Evolutionary conservation across 2,888 invertebrate species (phyloP).

Genomic region (Smittia sp.): DNA sequence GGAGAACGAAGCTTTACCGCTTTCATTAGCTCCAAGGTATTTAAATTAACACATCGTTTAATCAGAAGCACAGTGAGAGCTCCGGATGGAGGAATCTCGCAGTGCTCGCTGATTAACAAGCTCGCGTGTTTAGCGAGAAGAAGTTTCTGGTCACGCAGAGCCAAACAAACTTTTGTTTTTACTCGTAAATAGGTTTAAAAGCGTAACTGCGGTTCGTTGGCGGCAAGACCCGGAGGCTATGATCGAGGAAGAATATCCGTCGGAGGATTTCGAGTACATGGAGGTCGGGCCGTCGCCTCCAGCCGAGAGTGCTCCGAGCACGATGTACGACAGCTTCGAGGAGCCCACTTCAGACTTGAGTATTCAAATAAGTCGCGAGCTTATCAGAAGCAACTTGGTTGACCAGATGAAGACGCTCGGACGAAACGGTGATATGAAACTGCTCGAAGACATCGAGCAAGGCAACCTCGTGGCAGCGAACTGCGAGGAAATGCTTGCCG

Average conservation of each 20-base stretch:
- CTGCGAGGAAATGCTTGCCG: slow-evolving; percentile 56
- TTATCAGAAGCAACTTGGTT: slow-evolving; percentile 68
- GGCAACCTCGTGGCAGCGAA: slow-evolving; percentile 63
- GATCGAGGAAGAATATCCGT: slow-evolving; percentile 67
- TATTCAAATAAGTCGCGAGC: slow-evolving; percentile 71
- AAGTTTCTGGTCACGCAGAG: background rate
- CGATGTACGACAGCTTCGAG: slow-evolving; percentile 75
- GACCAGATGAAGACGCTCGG: slow-evolving; percentile 67
- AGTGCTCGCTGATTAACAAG: background rate
- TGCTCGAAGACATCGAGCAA: slow-evolving; percentile 72
- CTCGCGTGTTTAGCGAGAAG: background rate
- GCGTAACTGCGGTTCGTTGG: slow-evolving; percentile 58
- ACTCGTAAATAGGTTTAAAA: slow-evolving; percentile 53
- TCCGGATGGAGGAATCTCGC: background rate
- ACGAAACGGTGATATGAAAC: slow-evolving; percentile 63
- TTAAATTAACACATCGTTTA: slow-evolving; percentile 3
- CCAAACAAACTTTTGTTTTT: background rate
- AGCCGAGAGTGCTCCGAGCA: slow-evolving; percentile 73
- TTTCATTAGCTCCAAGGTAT: slow-evolving; percentile 50
- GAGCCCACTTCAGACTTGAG: slow-evolving; percentile 68
- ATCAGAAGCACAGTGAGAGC: background rate
- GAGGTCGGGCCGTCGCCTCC: slow-evolving; percentile 77
- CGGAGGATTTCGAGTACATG: slow-evolving; percentile 72
- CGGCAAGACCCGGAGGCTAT: slow-evolving; percentile 58
- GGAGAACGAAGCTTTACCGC: slow-evolving; percentile 52